Evolutionary conservation across 1,140 invertebrate genomes (phyloP), one percentile per base, ranked within the genome.

Genomic region (Amphibalanus amphitrite): DNA sequence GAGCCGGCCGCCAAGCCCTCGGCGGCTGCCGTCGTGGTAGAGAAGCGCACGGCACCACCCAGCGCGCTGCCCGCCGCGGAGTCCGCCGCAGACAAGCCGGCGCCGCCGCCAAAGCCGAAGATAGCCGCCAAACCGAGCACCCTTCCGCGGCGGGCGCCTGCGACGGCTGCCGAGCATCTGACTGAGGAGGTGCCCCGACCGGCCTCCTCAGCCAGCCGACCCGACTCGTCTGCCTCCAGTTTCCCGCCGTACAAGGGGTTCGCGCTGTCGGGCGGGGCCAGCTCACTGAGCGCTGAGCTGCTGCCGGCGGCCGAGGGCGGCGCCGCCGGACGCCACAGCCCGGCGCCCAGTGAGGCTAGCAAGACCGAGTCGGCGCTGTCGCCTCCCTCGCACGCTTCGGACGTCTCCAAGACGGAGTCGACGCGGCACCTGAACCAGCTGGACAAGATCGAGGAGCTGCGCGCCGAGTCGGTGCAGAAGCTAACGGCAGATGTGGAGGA

Each of bases 351-450:
- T 64, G 79, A 80, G 65, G 75, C 79, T 15, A 78, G 77, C 30
- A 79, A 79, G 69, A 77, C 79, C 30, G 79, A 79, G 69, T 78
- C 78, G 70, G 78, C 77, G 13, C 72, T 78, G n/a, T 79, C 78
- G 13, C 78, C 78, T 38, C 77, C 78, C 33, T 77, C 77, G 68
- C 76, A 79, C 71, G 76, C 78, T 26, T 78, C 78, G 71, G 79
- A 80, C 70, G 75, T 79, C n/a, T 78, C 77, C 29, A 79, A 79
- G 72, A 77, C 76, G 26, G 78, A 79, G 72, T 78, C 77, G 68
- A 74, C 75, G 28, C 74, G 78, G 10, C 77, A 79, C 33, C 72
- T 77, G 25, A 76, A 74, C 26, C 77, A 77, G 29, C 71, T 78
- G 30, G 73, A 73, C 28, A 74, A 72, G 25, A 78, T 78, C 30